Evolutionary conservation across 2,113 vertebrate genomes (phyloP), one percentile per base, ranked within the genome.

Genomic region (Chrysemys picta): DNA sequence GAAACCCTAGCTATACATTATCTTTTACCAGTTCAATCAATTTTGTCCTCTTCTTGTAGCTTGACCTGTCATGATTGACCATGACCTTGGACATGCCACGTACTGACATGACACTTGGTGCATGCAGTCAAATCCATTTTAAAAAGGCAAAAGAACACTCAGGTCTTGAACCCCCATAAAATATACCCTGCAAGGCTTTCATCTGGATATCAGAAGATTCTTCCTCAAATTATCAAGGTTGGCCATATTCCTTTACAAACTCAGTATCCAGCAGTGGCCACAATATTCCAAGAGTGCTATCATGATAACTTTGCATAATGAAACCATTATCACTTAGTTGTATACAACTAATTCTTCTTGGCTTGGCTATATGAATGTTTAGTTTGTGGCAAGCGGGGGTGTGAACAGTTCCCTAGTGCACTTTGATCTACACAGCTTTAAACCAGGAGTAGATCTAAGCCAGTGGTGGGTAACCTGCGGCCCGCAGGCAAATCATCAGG

Each of bases 91-190:
- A 62, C 29, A 14, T 62, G 57, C 50, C 49, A 80, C 3, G 11
- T n/a, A 53, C 65, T 1, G 5, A 72, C 80, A 88, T 56, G 83
- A 90, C 12, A 80, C 3, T 59, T 31, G 57, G 54, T 8, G 72
- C 4, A 56, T 4, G 25, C 2, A 89, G 38, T 62, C 75, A 86
- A 88, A 2, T 29, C 54, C 84, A 49, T 25, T 52, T n/a, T 25
- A 86, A 78, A 89, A 92, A 1, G 4, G 52, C 53, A 93, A 87
- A n/a, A 50, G 5, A 81, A 5, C 89, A 88, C 31, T 75, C 75
- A 8, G 38, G 21, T 59, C 42, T 86, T 24, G 0, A 2, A 11
- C 78, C 50, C 81, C 3, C 8, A 4, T 10, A 82, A 53, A 5
- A 38, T 0, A 52, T 53, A 62, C 47, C 5, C 16, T 84, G 25